Conservation (phyloP, 2,888 invertebrate genomes). For the Agonopterix heracliana region DNA sequence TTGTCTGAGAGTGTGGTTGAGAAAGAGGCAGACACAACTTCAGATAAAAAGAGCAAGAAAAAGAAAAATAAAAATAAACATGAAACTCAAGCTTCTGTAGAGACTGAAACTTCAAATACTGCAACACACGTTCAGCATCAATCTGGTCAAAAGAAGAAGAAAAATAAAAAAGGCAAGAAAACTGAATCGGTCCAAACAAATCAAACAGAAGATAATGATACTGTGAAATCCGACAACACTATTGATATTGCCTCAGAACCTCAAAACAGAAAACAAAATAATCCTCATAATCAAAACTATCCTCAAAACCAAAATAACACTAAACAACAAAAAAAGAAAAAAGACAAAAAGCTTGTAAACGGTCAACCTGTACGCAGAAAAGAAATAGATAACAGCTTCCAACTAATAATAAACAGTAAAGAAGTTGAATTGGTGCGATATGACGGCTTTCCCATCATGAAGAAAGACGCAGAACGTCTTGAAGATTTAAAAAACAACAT, state of each 20-base stretch:
- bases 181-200: not conserved
- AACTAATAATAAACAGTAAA: conserved; percentile 79
- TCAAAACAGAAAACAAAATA: conserved; percentile 5
- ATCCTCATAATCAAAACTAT: not conserved
- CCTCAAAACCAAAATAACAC: not conserved
- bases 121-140: not conserved
- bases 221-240: not conserved
- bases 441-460: conserved; percentile 84
- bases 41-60: conserved; percentile 3
- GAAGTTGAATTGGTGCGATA: conserved; percentile 77
- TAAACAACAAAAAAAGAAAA: conserved; percentile 25
- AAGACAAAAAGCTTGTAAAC: conserved; percentile 31
- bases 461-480: conserved; percentile 81
- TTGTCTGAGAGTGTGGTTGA: not conserved
- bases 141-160: conserved; percentile 7
- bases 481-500: conserved; percentile 78
- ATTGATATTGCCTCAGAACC: not conserved
- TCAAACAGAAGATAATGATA: not conserved
- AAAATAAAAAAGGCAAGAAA: conserved; percentile 17
- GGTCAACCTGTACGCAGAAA: conserved; percentile 60
- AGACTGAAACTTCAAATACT: not conserved
- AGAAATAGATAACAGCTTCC: conserved; percentile 59
- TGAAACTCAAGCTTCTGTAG: not conserved
- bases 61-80: conserved; percentile 5
- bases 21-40: not conserved